Base-by-base conservation (phyloP, 2,888 invertebrate species). In the Oscheius myriophilus region DNA sequence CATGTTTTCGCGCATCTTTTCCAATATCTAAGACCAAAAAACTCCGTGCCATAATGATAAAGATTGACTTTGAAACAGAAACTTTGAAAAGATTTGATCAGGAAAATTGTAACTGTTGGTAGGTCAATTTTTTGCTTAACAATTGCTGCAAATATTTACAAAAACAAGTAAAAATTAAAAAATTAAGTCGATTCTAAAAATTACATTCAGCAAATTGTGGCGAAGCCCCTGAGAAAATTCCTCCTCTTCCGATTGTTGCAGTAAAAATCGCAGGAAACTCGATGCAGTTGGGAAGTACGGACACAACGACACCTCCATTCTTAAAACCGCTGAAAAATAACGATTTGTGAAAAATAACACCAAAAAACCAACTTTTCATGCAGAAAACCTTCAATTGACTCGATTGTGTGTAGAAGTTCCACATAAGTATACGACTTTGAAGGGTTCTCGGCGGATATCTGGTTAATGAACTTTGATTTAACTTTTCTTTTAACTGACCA, bases 171-270 rank as follows among this genome's bases (percentile, higher is more conserved):
- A 11, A 41, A 41, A 14, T n/a, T 41, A 42, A 11, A 39, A 33
- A 55, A 6, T 12, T 9, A 3, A 57, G n/a, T 55, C 14, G 26
- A 7, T 55, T 6, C 0, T 25, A n/a, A 49, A 7, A 55, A 81
- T 67, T 65, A 81, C 83, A 77, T 43, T 83, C 77, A 25, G 82
- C 84, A 46, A 79, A 84, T 18, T 77, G 68, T 6, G 76, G 71
- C 33, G 80, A 84, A n/a, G 82, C 84, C n/a, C 79, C 79, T 23
- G 81, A 80, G 42, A 80, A 67, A 4, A 76, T 78, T 18, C 83
- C 83, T 18, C 84, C 84, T 21, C 74, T 73, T 21, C 76, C 67
- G 53, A 69, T 69, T n/a, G 73, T 71, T 1, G 79, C 80, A 9
- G 72, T 41, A 61, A 77, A 73, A 14, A 79, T 70, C 2, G 78